These are phyloP conservation scores for Synodontis membranacea DNA, from an alignment of 2,113 vertebrate species.

Conservation along the genomic window DNA sequence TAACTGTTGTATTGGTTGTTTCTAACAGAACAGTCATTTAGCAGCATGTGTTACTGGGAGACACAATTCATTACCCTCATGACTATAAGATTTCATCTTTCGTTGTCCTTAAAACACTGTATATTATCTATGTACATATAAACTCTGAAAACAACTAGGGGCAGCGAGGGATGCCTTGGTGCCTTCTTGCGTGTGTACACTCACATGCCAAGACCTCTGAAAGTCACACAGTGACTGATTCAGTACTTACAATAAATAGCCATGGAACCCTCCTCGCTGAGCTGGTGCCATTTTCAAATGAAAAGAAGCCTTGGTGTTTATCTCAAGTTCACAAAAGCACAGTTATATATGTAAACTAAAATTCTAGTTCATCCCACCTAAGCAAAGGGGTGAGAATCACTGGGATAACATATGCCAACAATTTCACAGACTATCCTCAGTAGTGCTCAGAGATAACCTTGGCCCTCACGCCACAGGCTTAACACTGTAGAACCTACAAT, in stretches of 20 bases:
- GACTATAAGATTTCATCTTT: neutral
- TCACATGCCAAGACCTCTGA: neutral
- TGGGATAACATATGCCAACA: neutral
- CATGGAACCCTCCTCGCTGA: neutral
- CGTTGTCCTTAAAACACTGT: neutral
- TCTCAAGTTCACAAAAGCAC: neutral
- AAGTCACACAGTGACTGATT: neutral
- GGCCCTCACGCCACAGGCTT: neutral
- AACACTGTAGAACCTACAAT: neutral
- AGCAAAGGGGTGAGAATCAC: neutral
- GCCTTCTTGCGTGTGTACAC: neutral
- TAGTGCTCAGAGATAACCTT: neutral
- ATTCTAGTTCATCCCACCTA: neutral
- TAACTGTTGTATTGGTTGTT: constrained; percentile 19
- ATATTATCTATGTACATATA: neutral
- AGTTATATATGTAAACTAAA: neutral
- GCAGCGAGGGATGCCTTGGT: neutral
- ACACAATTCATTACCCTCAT: neutral
- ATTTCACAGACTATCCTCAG: neutral
- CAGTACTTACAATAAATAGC: neutral
- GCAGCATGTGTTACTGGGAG: neutral
- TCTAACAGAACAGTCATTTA: constrained; percentile 40
- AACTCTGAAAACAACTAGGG: neutral
- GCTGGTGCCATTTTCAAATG: neutral
- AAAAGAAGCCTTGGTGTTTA: neutral